phyloP scores from a whole-genome alignment of 2,797 vertebrate species.

The Enteromius unitaeniatus region DNA sequence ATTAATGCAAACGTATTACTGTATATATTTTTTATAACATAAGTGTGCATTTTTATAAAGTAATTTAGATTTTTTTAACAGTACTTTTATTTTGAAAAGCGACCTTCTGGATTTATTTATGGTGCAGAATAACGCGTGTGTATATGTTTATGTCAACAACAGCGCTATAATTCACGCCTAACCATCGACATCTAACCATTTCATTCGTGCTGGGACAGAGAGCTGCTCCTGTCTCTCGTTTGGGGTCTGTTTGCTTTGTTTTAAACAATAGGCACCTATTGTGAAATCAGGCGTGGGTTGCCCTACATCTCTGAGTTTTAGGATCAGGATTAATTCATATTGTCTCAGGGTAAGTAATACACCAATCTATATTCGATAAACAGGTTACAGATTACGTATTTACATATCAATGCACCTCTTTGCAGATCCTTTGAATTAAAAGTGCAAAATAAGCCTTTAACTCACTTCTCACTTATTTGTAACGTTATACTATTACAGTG shows the following conservation, averaged over 20 bases:
- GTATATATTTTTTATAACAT: not conserved
- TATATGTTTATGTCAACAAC: not conserved
- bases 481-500: not conserved
- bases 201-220: not conserved
- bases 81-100: conserved; percentile 41
- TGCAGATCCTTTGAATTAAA: not conserved
- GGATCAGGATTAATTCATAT: not conserved
- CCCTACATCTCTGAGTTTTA: not conserved
- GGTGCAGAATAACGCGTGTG: not conserved
- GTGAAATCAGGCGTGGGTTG: not conserved
- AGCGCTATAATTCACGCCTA: not conserved
- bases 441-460: not conserved
- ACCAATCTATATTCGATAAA: not conserved
- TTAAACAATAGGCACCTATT: not conserved
- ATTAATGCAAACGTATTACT: not conserved
- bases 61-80: not conserved
- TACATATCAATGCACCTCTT: not conserved
- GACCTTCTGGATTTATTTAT: not conserved
- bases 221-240: not conserved
- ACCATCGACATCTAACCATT: not conserved
- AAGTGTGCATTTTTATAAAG: not conserved
- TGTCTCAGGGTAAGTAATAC: conserved; percentile 9
- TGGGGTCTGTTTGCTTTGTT: not conserved
- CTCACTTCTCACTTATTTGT: not conserved
- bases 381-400: not conserved